These are phyloP conservation scores for Ploceus nigricollis DNA, from an alignment of 2,113 vertebrate species.

Conservation along the genomic window DNA sequence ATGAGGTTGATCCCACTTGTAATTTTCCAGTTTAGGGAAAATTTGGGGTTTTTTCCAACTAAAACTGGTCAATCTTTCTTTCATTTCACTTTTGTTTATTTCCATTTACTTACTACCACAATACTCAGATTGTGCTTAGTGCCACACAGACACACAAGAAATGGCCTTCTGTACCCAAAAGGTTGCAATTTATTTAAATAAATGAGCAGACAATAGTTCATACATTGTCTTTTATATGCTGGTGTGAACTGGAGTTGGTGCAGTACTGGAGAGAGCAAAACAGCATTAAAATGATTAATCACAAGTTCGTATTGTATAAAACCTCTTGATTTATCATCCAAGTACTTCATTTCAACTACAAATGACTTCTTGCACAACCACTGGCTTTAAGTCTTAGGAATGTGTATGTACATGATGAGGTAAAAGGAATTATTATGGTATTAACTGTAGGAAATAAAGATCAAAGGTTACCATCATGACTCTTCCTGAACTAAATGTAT, in stretches of 20 bases:
- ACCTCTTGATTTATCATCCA: conserved; percentile 35
- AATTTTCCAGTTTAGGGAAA: background rate
- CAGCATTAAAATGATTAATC: conserved; percentile 38
- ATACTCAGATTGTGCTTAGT: background rate
- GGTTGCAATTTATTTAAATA: background rate
- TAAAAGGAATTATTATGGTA: conserved; percentile 56
- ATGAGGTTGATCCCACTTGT: background rate
- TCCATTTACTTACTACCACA: background rate
- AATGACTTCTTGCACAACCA: conserved; percentile 44
- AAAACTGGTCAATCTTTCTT: background rate
- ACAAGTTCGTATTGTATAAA: conserved; percentile 17
- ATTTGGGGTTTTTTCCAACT: fast-evolving
- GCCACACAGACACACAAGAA: background rate
- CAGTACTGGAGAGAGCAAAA: background rate
- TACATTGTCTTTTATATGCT: background rate
- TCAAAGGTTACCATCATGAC: conserved; percentile 46
- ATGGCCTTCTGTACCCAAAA: background rate
- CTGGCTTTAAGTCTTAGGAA: conserved; percentile 32
- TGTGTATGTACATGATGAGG: conserved; percentile 29
- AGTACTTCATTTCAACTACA: conserved; percentile 49
- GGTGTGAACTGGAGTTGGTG: background rate
- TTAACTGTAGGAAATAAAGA: conserved; percentile 62
- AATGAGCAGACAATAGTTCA: background rate
- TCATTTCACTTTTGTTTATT: background rate
- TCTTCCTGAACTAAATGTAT: conserved; percentile 43